Evolutionary conservation across 1,140 invertebrate species (phyloP).

Genomic region (Pseudobourletiella spinata): DNA sequence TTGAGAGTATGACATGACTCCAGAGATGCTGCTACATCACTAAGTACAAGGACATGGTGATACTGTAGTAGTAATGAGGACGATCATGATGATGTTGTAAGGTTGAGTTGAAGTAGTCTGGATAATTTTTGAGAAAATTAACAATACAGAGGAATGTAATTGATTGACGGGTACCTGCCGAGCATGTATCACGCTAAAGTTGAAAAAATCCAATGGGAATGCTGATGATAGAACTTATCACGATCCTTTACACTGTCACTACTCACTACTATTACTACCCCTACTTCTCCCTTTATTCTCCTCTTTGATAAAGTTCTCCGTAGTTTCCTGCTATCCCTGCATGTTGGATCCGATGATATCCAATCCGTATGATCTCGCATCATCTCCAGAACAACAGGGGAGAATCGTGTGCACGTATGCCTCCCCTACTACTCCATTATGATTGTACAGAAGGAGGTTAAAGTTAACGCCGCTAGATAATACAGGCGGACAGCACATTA

Average conservation of each 20-base stretch:
- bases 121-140: constrained; percentile 11
- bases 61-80: not conserved
- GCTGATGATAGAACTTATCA: not conserved
- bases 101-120: not conserved
- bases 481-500: no score
- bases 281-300: no score
- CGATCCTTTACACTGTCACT: not conserved
- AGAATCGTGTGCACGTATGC: no score
- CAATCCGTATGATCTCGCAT: no score
- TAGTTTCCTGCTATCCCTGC: no score
- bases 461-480: no score
- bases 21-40: not conserved
- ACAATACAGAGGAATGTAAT: constrained; percentile 10
- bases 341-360: no score
- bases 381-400: no score
- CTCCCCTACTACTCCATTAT: no score
- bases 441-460: no score
- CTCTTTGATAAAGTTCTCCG: no score
- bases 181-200: not conserved
- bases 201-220: not conserved
- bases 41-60: not conserved
- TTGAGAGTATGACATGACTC: not conserved
- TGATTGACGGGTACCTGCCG: constrained; percentile 6
- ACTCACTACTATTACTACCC: no score
- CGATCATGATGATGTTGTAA: not conserved